phyloP scores from a whole-genome alignment of 2,113 vertebrate species.

The Albula goreensis region DNA sequence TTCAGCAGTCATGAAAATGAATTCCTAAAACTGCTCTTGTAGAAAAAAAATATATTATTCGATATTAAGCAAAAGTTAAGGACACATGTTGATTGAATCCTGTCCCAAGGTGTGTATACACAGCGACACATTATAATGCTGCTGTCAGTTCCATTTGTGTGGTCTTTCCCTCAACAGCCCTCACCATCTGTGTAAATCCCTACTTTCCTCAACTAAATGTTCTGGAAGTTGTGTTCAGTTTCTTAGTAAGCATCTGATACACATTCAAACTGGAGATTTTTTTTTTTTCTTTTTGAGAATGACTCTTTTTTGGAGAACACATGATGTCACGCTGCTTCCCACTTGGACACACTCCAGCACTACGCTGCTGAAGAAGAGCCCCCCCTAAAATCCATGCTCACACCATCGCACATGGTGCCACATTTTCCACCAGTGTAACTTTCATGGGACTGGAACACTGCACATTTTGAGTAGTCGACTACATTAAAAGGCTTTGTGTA shows the following conservation, averaged over 20 bases:
- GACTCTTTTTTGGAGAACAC: constrained; percentile 13
- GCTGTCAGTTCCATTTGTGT: not conserved
- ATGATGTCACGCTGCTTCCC: constrained; percentile 19
- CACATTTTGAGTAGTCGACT: not conserved
- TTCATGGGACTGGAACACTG: constrained; percentile 11
- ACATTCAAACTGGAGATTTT: constrained; percentile 13
- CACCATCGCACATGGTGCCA: constrained; percentile 17
- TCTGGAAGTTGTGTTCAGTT: constrained; percentile 22
- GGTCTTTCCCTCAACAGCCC: not conserved
- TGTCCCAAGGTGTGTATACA: not conserved
- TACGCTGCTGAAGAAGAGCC: constrained; percentile 6
- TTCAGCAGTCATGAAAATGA: no score
- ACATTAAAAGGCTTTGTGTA: constrained; percentile 14
- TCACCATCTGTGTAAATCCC: not conserved
- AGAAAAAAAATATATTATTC: no score
- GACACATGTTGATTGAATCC: no score
- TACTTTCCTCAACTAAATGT: not conserved
- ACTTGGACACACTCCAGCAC: constrained; percentile 8
- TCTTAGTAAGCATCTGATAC: constrained; percentile 20
- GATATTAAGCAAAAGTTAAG: no score
- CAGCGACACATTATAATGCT: not conserved
- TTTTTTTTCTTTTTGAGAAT: no score
- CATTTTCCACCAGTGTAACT: not conserved
- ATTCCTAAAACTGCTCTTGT: no score
- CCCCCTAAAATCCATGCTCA: constrained; percentile 20